Evolutionary conservation across 2,888 invertebrate species (phyloP), one percentile per base, ranked within the genome.

Genomic region (Leuctra nigra): DNA sequence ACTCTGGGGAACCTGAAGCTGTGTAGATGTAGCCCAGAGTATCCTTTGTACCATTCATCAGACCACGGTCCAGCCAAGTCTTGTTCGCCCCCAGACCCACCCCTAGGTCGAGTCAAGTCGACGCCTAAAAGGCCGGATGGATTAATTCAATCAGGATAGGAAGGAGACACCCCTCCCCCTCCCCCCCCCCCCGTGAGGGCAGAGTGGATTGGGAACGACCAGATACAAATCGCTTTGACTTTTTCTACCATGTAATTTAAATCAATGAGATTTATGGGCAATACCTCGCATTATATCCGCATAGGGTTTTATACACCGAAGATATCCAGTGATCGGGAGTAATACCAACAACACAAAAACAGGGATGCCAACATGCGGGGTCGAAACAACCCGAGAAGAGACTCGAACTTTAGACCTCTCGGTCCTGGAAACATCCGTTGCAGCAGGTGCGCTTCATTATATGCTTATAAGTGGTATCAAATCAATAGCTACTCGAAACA

Each of bases 1-100:
- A 9, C 44, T 44, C 44, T 2, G 7, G 44, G 6, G 44, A 44
- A 11, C 29, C 29, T 29, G 29, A 14, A 39, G 18, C 39, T 23
- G 44, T 44, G 44, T 44, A 23, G 44, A 44, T 44, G 3, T 23
- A 44, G 44, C 23, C 29, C 7, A 44, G 22, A 23, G 23, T 23
- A 44, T 44, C 23, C 44, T 44, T 44, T 44, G 44, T 44, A n/a
- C 23, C 44, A 44, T 44, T 44, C 44, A 44, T 44, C 44, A 44
- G 23, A 23, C 18, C 23, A 11, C 23, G 20, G 44, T 44, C 44
- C 44, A 23, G 44, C 44, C 20, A 16, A 23, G 44, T 23, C 44
- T 9, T 23, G 44, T 23, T 9, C 44, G 22, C 4, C 22, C 44
- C 44, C 23, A 13, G 7, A 11, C 38, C 20, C 41, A 2, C 41